These are phyloP conservation scores for Eristalinus sepulchralis DNA, from an alignment of 2,888 invertebrate genomes.

Conservation along the genomic window DNA sequence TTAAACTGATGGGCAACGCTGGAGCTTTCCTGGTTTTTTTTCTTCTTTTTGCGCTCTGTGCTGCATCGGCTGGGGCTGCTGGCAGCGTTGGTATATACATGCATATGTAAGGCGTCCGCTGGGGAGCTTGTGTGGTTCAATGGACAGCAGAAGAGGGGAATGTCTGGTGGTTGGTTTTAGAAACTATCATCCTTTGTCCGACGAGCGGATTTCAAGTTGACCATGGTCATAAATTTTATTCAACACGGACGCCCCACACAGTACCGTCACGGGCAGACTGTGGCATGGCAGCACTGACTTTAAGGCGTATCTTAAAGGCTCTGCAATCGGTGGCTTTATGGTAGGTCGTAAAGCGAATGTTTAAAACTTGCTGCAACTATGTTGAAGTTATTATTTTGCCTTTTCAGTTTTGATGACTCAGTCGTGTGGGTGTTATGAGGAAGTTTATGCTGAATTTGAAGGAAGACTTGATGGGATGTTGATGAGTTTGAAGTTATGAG, in stretches of 20 bases:
- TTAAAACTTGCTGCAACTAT: background rate
- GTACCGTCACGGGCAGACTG: constrained; percentile 39
- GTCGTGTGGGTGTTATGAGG: background rate
- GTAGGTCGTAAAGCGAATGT: background rate
- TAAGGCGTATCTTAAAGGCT: background rate
- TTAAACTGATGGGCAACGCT: constrained; percentile 79
- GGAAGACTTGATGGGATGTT: background rate
- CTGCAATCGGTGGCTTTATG: background rate
- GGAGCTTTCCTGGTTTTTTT: constrained; percentile 41
- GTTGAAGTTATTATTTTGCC: background rate
- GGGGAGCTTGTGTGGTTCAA: constrained; percentile 35
- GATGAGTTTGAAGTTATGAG: background rate
- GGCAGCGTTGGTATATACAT: constrained; percentile 7
- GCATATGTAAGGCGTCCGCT: background rate
- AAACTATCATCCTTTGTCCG: constrained; percentile 61
- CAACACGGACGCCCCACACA: constrained; percentile 6
- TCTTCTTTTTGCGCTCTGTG: background rate
- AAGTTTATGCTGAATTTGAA: background rate
- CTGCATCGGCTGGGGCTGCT: constrained; percentile 30
- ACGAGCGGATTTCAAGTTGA: constrained; percentile 62
- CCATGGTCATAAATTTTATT: constrained; percentile 67
- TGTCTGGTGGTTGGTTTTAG: constrained; percentile 18
- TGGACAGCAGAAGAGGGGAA: constrained; percentile 29
- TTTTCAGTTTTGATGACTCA: background rate
- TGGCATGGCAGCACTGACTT: background rate